Percentiles rank a stretch among this genome's conserved stretches.
These are phyloP conservation scores for Prunella fulvescens DNA, from an alignment of 2,113 vertebrate genomes.

Conservation along the genomic window DNA sequence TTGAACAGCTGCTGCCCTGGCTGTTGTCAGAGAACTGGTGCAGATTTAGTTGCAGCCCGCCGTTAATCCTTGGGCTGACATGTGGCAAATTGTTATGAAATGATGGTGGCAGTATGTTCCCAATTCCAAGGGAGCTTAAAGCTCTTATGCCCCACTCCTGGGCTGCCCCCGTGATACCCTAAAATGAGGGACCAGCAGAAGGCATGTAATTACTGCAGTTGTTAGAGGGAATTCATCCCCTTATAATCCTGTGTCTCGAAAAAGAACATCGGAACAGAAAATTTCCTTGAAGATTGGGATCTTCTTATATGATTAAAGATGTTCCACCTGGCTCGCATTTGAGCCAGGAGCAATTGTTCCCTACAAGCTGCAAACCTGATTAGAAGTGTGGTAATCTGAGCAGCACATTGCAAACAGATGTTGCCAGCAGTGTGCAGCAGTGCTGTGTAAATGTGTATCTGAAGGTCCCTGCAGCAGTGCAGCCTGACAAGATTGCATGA, in stretches of 20 bases:
- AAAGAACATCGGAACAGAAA: slow-evolving; percentile 78
- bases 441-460: background rate
- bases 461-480: background rate
- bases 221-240: slow-evolving; percentile 70
- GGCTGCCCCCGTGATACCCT: background rate
- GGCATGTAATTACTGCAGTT: slow-evolving; percentile 71
- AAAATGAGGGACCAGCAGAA: slow-evolving; percentile 64
- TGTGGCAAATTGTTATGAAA: slow-evolving; percentile 68
- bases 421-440: background rate
- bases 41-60: slow-evolving; percentile 57
- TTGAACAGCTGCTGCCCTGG: slow-evolving; percentile 56
- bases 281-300: slow-evolving; percentile 70
- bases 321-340: slow-evolving; percentile 66
- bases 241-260: slow-evolving; percentile 69
- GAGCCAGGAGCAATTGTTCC: slow-evolving; percentile 51
- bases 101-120: slow-evolving; percentile 75
- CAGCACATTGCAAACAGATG: slow-evolving; percentile 53
- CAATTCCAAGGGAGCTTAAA: slow-evolving; percentile 67
- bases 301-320: slow-evolving; percentile 78
- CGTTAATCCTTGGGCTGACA: slow-evolving; percentile 68
- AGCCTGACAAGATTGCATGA: background rate
- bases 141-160: background rate
- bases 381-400: slow-evolving; percentile 65
- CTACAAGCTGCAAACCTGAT: slow-evolving; percentile 61
- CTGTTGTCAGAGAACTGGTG: slow-evolving; percentile 33